Conservation (phyloP, 2,113 vertebrate genomes). For the Antigone vipio region DNA sequence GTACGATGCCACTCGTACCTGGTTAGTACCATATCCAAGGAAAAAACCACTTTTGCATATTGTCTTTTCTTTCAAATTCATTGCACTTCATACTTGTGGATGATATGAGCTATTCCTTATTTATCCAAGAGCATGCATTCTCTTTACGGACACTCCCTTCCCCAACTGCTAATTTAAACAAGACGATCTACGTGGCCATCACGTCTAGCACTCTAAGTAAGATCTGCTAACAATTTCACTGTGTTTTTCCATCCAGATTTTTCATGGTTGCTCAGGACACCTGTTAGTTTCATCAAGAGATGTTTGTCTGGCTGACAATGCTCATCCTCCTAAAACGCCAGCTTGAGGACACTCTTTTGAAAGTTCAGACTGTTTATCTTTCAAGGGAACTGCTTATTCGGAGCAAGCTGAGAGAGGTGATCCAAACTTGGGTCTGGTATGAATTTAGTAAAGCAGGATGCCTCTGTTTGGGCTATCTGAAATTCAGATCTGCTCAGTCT, state of each 20-base stretch:
- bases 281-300: constrained; percentile 13
- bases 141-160: neutral
- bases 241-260: neutral
- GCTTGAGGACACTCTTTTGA: neutral
- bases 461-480: constrained; percentile 10
- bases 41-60: neutral
- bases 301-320: constrained; percentile 17
- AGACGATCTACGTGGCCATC: neutral
- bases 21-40: neutral
- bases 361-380: constrained; percentile 26
- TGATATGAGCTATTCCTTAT: neutral
- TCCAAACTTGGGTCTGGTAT: constrained; percentile 9
- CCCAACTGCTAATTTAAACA: neutral
- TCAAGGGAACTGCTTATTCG: neutral
- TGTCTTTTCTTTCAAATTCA: neutral
- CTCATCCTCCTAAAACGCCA: neutral
- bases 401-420: neutral
- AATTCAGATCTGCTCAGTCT: neutral
- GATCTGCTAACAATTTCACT: neutral
- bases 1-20: neutral
- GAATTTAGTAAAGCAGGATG: neutral
- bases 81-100: neutral
- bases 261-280: neutral
- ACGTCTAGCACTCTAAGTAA: neutral
- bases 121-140: neutral